Percentiles rank a stretch among this genome's conserved stretches.
phyloP scores from a whole-genome alignment of 2,888 invertebrate genomes.

The Limnephilus auricula region DNA sequence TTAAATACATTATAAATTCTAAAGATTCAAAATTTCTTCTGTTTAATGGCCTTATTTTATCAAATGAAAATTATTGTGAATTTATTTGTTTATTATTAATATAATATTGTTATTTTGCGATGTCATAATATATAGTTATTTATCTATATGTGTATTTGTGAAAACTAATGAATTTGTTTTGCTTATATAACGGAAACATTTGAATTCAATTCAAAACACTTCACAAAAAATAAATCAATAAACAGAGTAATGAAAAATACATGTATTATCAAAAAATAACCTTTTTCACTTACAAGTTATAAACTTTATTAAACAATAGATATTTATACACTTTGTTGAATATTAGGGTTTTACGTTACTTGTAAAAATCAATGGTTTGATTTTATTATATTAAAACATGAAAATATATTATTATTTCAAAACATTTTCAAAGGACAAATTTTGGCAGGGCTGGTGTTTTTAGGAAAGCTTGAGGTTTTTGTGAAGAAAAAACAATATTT shows the following conservation, averaged over 20 bases:
- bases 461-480: slow-evolving; percentile 13
- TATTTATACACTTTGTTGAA: neutral
- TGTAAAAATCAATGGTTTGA: neutral
- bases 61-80: no score
- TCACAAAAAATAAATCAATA: no score
- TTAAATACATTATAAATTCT: no score
- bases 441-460: slow-evolving; percentile 66
- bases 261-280: no score
- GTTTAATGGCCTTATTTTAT: no score
- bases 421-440: neutral
- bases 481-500: neutral
- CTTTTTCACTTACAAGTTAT: neutral
- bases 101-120: no score
- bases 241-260: no score
- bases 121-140: neutral
- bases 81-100: no score
- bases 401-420: neutral
- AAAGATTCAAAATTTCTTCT: no score
- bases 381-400: neutral
- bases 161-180: neutral
- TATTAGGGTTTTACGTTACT: neutral
- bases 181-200: neutral
- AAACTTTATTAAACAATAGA: neutral
- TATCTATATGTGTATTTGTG: neutral
- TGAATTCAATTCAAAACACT: no score